Base-by-base conservation (phyloP, 2,113 vertebrate species). In the Aegithalos caudatus region DNA sequence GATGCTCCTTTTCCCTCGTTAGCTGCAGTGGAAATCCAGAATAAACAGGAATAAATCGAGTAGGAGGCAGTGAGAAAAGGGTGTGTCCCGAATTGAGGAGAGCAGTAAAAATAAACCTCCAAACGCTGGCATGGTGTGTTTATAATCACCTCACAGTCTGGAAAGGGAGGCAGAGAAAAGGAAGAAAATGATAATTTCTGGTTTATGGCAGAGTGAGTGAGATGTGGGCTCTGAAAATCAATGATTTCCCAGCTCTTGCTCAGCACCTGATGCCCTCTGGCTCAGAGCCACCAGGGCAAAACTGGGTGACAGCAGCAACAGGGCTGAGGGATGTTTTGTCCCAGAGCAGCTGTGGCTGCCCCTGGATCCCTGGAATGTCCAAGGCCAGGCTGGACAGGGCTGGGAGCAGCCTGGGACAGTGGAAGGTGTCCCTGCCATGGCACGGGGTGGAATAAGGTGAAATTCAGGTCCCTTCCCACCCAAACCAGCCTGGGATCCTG, bases 371-470 rank as follows among this genome's bases (percentile, higher is more conserved):
- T 48, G 60, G 40, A 0, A 35, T 31, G 25, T 0, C 42, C 60
- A 8, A 57, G 60, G 35, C 35, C n/a, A n/a, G 60, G 60, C 2
- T 65, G 81, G 69, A 16, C 6, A 5, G 47, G 67, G 33, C 11
- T 40, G 14, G 60, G 61, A 66, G 35, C 31, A 29, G 0, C 20
- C 60, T 42, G 82, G 60, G 24, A 11, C 9, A 28, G 18, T 4
- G 48, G 57, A 0, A 64, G 6, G 11, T 23, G 58, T 73, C 40
- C 40, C 40, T 64, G 81, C n/a, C 56, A 3, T 15, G n/a, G n/a
- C n/a, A 51, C 1, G 14, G 38, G 4, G 1, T 48, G 58, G 35
- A 0, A 50, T 35, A 0, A 50, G 10, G 9, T 45, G 51, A 24
- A 37, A 37, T 66, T 71, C 20, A 3, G 18, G 37, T 33, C 60